Evolutionary conservation across 2,888 invertebrate species (phyloP).

Genomic region (Hoplodrina ambigua): DNA sequence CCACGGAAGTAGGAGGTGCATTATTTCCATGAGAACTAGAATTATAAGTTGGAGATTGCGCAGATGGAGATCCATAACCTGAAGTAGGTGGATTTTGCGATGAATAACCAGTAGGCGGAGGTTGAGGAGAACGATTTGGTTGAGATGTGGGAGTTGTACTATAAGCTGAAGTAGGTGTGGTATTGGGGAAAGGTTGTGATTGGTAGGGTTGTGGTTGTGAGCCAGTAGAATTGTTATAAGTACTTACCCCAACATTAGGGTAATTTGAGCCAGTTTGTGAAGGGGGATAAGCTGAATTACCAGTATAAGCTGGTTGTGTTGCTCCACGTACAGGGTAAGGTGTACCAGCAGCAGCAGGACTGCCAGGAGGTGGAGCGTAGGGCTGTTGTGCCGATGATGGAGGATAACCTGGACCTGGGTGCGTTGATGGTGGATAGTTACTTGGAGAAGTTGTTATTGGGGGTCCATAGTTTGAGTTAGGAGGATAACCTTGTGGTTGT

Average conservation of each 20-base stretch:
- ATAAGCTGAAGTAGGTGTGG: conserved; percentile 88
- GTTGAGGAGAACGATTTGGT: conserved; percentile 90
- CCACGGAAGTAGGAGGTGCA: conserved; percentile 85
- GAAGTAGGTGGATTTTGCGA: conserved; percentile 89
- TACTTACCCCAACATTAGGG: conserved; percentile 87
- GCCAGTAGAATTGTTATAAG: conserved; percentile 84
- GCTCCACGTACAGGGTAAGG: conserved; percentile 86
- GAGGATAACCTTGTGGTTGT: conserved; percentile 92
- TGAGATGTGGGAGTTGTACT: conserved; percentile 89
- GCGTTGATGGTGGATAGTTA: conserved; percentile 90
- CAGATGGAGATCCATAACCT: conserved; percentile 92
- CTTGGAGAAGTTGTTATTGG: conserved; percentile 91
- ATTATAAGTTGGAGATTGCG: conserved; percentile 92
- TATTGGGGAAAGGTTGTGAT: conserved; percentile 87
- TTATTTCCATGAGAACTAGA: conserved; percentile 90
- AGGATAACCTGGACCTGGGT: conserved; percentile 86
- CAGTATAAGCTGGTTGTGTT: conserved; percentile 84
- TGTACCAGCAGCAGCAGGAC: conserved; percentile 82
- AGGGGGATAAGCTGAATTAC: conserved; percentile 86
- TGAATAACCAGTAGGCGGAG: conserved; percentile 89
- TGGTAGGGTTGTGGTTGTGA: conserved; percentile 88
- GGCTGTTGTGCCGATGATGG: conserved; percentile 86
- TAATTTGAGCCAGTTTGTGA: conserved; percentile 85
- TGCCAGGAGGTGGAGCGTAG: conserved; percentile 87
- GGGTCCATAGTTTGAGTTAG: conserved; percentile 91